These are phyloP conservation scores for Sylvilagus bachmani DNA, from an alignment of 2,113 vertebrate genomes.

Conservation along the genomic window DNA sequence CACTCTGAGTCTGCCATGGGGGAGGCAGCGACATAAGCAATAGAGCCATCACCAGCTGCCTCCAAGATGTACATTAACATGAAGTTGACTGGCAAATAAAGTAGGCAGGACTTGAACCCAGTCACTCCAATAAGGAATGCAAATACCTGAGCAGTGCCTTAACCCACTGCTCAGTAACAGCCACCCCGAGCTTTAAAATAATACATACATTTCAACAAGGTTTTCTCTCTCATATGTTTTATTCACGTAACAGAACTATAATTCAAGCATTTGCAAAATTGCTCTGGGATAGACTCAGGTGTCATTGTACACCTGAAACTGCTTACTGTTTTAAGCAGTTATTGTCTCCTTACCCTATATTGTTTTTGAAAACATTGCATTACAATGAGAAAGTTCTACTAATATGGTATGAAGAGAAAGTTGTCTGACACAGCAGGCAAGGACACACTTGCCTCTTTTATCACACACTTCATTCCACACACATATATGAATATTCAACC, in stretches of 20 bases:
- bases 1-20: too few relatives aligned
- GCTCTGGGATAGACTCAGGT: neutral
- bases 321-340: neutral
- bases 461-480: neutral
- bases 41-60: too few relatives aligned
- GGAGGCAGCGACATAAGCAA: too few relatives aligned
- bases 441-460: neutral
- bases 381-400: neutral
- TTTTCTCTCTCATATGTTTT: constrained; percentile 28
- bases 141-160: too few relatives aligned
- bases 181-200: neutral
- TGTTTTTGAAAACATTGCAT: constrained; percentile 24
- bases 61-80: too few relatives aligned
- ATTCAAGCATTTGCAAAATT: constrained; percentile 49
- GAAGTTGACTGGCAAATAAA: too few relatives aligned
- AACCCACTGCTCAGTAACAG: too few relatives aligned
- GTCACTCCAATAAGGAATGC: too few relatives aligned
- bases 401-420: neutral
- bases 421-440: neutral
- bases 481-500: neutral
- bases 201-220: constrained; percentile 47
- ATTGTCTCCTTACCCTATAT: neutral
- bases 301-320: constrained; percentile 7
- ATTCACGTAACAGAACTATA: constrained; percentile 3
- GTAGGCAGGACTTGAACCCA: too few relatives aligned